Evolutionary conservation across 1,140 invertebrate genomes (phyloP), one percentile per base, ranked within the genome.

Genomic region (Scaptomyza montana): DNA sequence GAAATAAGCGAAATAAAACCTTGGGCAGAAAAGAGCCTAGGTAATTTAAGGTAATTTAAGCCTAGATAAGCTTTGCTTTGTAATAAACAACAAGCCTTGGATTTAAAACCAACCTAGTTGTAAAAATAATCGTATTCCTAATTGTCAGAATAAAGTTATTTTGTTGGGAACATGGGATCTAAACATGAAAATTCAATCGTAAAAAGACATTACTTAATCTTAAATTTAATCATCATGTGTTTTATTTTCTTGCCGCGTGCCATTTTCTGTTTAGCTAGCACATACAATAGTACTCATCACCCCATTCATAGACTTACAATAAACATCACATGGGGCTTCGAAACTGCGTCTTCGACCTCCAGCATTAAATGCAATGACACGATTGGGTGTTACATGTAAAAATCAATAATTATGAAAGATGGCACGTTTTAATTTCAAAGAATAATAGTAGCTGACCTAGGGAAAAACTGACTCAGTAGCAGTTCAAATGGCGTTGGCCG

Each of bases 401-500:
- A 36, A 41, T 5, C 28, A n/a, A 19, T 46, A 8, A 25, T 39
- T 28, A 69, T n/a, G 16, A 9, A 36, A 41, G 41, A 3, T 50
- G 63, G 10, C 55, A 72, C 63, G 69, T 67, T 72, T 36, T 21
- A n/a, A 3, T 1, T 7, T 33, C 30, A 33, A 33, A 33, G 7
- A 33, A 5, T 33, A 33, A 33, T 43, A 54, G 13, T 49, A 46
- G 28, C 30, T 36, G 59, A 49, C 46, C 30, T 41, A 25, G 69
- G 57, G 46, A 60, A 41, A 46, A 43, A 63, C 55, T 72, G 63
- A 67, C 10, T 72, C 63, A 60, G 63, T 46, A 12, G 36, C 16
- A 41, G 70, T 67, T 73, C 64, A 73, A 61, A 55, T 55, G 70
- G 33, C 50, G 21, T 54, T 73, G 57, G n/a, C 56, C 57, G 55